Conservation (phyloP, 2,888 invertebrate genomes). For the Monoplex corrugatus region DNA sequence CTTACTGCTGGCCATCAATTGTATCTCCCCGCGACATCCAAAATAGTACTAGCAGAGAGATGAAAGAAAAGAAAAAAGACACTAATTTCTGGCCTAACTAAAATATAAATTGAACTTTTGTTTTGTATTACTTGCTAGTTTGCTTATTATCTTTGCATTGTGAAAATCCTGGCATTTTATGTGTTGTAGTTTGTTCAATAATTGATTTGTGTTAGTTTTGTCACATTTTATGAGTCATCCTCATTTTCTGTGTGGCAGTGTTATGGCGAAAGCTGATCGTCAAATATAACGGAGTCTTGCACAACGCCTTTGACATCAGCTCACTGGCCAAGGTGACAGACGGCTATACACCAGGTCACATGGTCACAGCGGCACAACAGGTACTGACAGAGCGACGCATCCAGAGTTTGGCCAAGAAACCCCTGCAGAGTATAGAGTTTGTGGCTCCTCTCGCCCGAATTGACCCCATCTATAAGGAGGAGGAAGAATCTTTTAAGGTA, state of each 20-base stretch:
- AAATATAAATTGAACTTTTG: no score
- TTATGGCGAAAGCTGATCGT: conserved; percentile 81
- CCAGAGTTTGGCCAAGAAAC: conserved; percentile 78
- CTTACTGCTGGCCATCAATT: no score
- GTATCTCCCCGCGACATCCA: no score
- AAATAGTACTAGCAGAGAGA: no score
- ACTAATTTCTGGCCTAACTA: no score
- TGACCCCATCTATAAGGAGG: conserved; percentile 94
- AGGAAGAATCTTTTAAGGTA: conserved; percentile 89
- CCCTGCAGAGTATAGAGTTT: conserved; percentile 85
- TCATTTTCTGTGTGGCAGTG: conserved; percentile 68
- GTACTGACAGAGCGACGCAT: conserved; percentile 80
- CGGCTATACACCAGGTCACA: conserved; percentile 92
- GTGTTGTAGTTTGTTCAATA: no score
- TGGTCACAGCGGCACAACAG: conserved; percentile 79
- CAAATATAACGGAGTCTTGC: conserved; percentile 78
- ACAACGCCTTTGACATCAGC: conserved; percentile 84
- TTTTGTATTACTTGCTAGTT: no score
- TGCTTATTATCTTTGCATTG: no score
- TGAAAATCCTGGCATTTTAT: no score
- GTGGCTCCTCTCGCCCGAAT: conserved; percentile 89
- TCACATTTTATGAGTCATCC: no score
- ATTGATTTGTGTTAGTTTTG: no score
- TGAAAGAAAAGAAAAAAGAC: no score
- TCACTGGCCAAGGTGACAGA: conserved; percentile 94